A percentile compares a stretch with the other conserved stretches of the same genome.
These are phyloP conservation scores for Anguilla anguilla DNA, from an alignment of 2,797 vertebrate genomes.

Conservation along the genomic window DNA sequence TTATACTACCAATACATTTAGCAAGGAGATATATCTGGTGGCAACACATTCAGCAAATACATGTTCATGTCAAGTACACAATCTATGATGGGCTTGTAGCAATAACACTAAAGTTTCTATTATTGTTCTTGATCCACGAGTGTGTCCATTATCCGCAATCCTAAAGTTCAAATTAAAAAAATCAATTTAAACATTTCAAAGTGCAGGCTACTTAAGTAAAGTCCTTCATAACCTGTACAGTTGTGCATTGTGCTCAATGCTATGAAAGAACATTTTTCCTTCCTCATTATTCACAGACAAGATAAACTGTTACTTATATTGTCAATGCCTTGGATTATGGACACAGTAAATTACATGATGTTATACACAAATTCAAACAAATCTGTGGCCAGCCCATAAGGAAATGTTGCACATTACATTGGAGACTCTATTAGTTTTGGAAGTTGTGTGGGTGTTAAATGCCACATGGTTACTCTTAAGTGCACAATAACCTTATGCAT, in stretches of 20 bases:
- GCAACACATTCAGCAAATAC: neutral
- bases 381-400: neutral
- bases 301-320: neutral
- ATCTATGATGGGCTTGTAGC: neutral
- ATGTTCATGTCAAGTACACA: neutral
- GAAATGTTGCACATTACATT: neutral
- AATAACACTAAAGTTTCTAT: neutral
- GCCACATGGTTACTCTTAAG: neutral
- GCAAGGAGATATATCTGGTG: no score
- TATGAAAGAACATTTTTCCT: no score
- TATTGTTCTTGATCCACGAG: neutral
- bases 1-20: no score
- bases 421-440: neutral
- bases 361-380: neutral
- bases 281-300: neutral
- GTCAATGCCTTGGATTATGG: neutral
- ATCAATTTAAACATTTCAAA: no score
- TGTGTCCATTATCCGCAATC: neutral
- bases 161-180: no score
- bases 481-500: no score
- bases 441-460: neutral
- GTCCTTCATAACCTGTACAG: no score
- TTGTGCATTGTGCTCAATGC: no score
- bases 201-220: no score
- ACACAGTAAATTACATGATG: neutral